A percentile compares a stretch with the other conserved stretches of the same genome.
phyloP scores from a whole-genome alignment of 2,113 vertebrate genomes.

The Gorsachius goisagi region DNA sequence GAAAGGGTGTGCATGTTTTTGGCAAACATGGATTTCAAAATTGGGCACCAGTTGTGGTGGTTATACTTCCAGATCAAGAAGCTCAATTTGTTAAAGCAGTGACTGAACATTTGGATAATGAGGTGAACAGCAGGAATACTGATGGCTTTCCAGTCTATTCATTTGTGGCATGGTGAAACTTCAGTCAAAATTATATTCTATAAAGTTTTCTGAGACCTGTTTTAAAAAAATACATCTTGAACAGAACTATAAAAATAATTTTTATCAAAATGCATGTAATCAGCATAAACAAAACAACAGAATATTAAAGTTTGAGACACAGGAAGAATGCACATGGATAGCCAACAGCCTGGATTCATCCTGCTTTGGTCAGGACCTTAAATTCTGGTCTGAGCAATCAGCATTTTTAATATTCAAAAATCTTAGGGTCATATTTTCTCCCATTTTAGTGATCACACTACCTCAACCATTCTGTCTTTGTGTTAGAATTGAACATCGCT shows the following conservation, averaged over 20 bases:
- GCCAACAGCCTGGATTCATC: neutral
- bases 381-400: neutral
- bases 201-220: neutral
- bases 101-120: neutral
- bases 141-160: neutral
- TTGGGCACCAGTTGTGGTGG: neutral
- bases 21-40: neutral
- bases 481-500: neutral
- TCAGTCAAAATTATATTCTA: neutral
- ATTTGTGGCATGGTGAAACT: fast-evolving
- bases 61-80: neutral
- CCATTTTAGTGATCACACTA: neutral
- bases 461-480: neutral
- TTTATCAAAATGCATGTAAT: neutral
- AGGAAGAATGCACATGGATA: fast-evolving
- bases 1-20: neutral
- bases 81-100: neutral
- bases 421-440: neutral
- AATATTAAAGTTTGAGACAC: neutral
- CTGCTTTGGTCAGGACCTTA: neutral
- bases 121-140: neutral
- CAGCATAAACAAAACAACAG: neutral
- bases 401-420: neutral
- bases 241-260: neutral
- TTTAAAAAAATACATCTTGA: neutral